A percentile compares a stretch with the other conserved stretches of the same genome.
These are phyloP conservation scores for Prionailurus viverrinus DNA, from an alignment of 2,113 vertebrate genomes.

Conservation along the genomic window DNA sequence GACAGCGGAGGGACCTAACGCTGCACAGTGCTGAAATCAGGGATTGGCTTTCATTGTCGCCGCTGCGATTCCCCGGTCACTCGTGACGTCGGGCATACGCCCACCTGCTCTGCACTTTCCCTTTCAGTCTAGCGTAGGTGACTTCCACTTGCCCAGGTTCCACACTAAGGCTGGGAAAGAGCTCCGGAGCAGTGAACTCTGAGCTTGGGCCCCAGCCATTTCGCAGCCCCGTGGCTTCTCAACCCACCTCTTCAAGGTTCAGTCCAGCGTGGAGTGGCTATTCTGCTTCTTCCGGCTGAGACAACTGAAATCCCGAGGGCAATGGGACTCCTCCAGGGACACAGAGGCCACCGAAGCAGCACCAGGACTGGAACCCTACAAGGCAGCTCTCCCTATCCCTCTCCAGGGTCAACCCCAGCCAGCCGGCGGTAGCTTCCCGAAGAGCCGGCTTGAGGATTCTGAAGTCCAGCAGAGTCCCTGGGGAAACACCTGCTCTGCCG, in stretches of 20 bases:
- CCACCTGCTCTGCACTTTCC: background rate
- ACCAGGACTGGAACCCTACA: background rate
- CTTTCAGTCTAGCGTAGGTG: background rate
- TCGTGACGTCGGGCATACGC: background rate
- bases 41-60: background rate
- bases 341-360: background rate
- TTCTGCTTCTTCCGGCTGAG: background rate
- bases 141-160: background rate
- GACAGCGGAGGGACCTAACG: background rate
- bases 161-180: background rate
- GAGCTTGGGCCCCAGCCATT: background rate
- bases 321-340: background rate
- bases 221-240: background rate
- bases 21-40: rapidly evolving
- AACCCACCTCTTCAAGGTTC: background rate
- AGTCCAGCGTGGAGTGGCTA: background rate
- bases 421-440: background rate
- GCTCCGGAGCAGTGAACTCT: background rate
- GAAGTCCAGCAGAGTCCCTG: background rate
- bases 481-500: background rate
- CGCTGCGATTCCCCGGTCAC: background rate
- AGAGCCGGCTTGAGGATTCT: background rate
- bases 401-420: background rate
- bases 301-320: background rate
- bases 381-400: background rate